Evolutionary conservation across 2,113 vertebrate species (phyloP).

Genomic region (Bettongia penicillata): DNA sequence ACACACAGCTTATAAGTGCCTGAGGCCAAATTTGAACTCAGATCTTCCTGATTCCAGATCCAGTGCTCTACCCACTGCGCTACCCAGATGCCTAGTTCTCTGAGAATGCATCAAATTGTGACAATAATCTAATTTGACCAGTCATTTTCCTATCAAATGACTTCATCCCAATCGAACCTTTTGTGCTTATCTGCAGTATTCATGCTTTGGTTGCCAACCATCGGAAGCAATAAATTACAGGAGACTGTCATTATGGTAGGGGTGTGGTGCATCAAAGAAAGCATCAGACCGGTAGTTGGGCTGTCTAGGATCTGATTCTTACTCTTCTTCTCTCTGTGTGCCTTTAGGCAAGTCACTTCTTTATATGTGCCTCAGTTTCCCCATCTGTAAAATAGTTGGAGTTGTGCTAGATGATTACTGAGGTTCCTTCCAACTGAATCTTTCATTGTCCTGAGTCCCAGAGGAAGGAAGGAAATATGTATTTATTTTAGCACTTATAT

Average conservation of each 20-base stretch:
- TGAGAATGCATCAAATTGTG: too few relatives aligned
- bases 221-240: not conserved
- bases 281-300: not conserved
- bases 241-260: not conserved
- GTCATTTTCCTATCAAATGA: too few relatives aligned
- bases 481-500: not conserved
- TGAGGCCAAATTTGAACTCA: too few relatives aligned
- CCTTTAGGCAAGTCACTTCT: not conserved
- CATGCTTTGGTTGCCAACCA: not conserved
- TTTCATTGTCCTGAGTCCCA: too few relatives aligned
- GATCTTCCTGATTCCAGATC: too few relatives aligned
- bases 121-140: too few relatives aligned
- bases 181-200: too few relatives aligned
- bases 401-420: not conserved
- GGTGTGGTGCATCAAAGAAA: not conserved
- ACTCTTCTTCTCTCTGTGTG: not conserved
- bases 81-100: too few relatives aligned
- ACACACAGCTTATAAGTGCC: too few relatives aligned
- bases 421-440: not conserved
- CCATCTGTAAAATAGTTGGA: not conserved
- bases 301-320: not conserved
- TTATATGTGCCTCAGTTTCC: not conserved
- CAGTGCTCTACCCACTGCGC: too few relatives aligned
- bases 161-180: too few relatives aligned
- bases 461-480: too few relatives aligned